Conservation (phyloP, 2,888 invertebrate species). For the Litoditis marina region DNA sequence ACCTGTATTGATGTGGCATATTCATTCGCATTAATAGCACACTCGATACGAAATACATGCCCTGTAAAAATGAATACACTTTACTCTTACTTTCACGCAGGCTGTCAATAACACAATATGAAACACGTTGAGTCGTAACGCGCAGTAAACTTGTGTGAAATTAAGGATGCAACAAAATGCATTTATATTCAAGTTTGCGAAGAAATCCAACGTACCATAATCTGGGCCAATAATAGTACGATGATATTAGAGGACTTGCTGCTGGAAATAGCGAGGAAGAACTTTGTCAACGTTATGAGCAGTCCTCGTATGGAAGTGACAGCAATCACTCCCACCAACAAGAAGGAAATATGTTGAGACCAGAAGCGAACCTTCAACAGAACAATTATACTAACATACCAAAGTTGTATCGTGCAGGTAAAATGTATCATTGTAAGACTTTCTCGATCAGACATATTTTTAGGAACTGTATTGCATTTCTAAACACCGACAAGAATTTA, state of each 20-base stretch:
- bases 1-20: slow-evolving; percentile 90
- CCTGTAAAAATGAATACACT: slow-evolving; percentile 66
- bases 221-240: slow-evolving; percentile 89
- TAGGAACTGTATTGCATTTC: background rate
- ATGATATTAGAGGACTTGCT: slow-evolving; percentile 97
- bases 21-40: slow-evolving; percentile 97
- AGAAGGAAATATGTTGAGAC: slow-evolving; percentile 97
- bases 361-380: slow-evolving; percentile 79
- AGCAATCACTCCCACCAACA: slow-evolving; percentile 92
- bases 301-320: slow-evolving; percentile 94
- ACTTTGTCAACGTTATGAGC: slow-evolving; percentile 94
- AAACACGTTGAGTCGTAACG: too few relatives aligned
- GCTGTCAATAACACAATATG: too few relatives aligned
- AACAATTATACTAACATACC: background rate
- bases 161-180: too few relatives aligned
- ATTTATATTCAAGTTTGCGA: too few relatives aligned
- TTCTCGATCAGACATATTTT: background rate
- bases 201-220: slow-evolving; percentile 73
- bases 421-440: background rate
- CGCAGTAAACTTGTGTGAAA: too few relatives aligned
- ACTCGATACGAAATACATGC: slow-evolving; percentile 98
- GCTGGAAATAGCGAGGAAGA: slow-evolving; percentile 97
- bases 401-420: background rate
- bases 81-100: too few relatives aligned
- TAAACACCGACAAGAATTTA: background rate